Conservation (phyloP, 2,797 vertebrate genomes). For the Hybognathus amarus region DNA sequence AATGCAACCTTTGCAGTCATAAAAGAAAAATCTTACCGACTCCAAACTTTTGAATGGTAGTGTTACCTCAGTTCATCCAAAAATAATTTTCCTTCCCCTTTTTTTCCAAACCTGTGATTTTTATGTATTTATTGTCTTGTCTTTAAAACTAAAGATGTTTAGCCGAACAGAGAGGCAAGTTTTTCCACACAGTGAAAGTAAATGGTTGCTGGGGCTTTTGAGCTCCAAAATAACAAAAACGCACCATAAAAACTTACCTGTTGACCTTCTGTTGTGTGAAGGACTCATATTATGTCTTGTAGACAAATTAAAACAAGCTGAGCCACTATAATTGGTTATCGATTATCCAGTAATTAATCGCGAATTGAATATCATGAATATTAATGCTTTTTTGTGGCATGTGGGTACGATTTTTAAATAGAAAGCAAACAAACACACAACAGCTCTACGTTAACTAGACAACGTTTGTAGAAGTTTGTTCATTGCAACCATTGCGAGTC, state of each 20-base stretch:
- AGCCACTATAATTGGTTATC: neutral
- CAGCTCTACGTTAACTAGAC: neutral
- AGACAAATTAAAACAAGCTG: neutral
- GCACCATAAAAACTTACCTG: neutral
- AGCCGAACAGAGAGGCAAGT: neutral
- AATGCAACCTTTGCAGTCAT: too few relatives aligned
- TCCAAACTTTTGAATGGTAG: neutral
- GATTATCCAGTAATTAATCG: neutral
- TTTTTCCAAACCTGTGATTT: neutral
- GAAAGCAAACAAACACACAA: constrained; percentile 5
- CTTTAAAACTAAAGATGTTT: neutral
- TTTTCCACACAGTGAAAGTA: neutral
- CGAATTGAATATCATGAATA: neutral
- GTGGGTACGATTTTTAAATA: neutral
- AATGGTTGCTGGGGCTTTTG: neutral
- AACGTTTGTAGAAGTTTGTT: neutral
- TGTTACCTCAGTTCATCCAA: neutral
- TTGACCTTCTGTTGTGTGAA: neutral
- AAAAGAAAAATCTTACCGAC: too few relatives aligned
- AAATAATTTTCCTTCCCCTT: neutral
- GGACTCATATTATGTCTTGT: neutral
- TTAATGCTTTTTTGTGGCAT: neutral
- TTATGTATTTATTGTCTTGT: neutral
- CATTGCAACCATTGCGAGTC: neutral
- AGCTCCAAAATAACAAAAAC: neutral